Evolutionary conservation across 92 coral and sea anemone genomes (phyloP), one percentile per base, ranked within the genome.

Genomic region (Parazoanthus swiftii): DNA sequence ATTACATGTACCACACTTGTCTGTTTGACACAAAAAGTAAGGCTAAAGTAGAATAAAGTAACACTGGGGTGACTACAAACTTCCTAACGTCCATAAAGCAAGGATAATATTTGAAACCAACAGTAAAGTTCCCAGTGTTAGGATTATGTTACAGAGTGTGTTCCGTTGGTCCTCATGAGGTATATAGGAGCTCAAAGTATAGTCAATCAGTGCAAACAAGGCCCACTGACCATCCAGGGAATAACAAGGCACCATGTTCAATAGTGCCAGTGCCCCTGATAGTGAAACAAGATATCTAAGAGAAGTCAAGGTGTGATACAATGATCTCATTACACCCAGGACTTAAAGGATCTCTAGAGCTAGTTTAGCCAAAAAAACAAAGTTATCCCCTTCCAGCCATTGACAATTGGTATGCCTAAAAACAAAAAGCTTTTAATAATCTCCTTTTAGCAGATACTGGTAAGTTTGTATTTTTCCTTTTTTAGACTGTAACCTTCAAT

Each of bases 171-270:
- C 94, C 81, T 93, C 95, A 43, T 91, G 91, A 35, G 99, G 97
- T 21, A 97, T 89, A 68, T 89, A 77, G 35, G 91, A 86, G 51
- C 88, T 86, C 29, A 97, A 90, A 15, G 88, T 21, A 81, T 93
- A 91, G 71, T 97, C 99, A 39, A 89, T 96, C 13, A 97, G 86
- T 21, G 99, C 99, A 90, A 92, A 95, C 29, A 97, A 85, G 20
- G 96, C 97, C 99, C 99, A 97, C 89, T 97, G 99, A 6, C 99
- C 99, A 76, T 97, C 99, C 68, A 97, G 88, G 71, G 97, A 95
- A 67, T 97, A 97, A 68, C 99, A 97, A 6, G 99, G 99, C 13
- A 95, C 95, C 91, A 93, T 95, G 83, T 97, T 97, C 0, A 97
- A 91, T 29, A 97, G 54, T 1, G 99, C 99, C 38, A 97, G 85